phyloP scores from a whole-genome alignment of 2,888 invertebrate species.

The Callosobruchus maculatus region DNA sequence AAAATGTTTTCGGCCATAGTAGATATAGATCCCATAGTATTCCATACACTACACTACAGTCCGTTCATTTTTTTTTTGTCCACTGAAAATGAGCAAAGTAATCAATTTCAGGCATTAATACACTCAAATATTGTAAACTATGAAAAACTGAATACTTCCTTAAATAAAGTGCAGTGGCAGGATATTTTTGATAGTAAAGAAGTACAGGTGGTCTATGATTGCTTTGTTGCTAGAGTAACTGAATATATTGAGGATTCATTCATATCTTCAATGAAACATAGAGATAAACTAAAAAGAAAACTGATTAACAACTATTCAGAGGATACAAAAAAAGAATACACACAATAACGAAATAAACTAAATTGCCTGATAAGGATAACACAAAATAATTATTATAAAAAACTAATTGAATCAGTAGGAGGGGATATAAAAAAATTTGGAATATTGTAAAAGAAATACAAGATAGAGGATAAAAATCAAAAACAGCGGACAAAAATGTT shows the following conservation, averaged over 20 bases:
- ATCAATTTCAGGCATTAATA: too few relatives aligned
- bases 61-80: too few relatives aligned
- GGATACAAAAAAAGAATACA: constrained; percentile 5
- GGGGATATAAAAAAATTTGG: too few relatives aligned
- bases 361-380: constrained; percentile 5
- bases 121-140: not conserved
- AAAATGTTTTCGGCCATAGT: too few relatives aligned
- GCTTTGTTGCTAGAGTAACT: constrained; percentile 3
- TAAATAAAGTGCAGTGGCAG: constrained; percentile 4
- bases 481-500: too few relatives aligned
- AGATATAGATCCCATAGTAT: too few relatives aligned
- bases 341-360: constrained; percentile 2
- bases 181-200: not conserved
- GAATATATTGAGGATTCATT: not conserved
- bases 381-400: too few relatives aligned
- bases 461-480: too few relatives aligned
- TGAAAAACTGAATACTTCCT: constrained; percentile 3
- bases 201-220: constrained; percentile 3
- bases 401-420: too few relatives aligned
- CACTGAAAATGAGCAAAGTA: too few relatives aligned
- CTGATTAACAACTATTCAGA: not conserved
- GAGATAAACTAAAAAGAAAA: constrained; percentile 5
- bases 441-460: too few relatives aligned
- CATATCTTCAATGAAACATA: constrained; percentile 4
- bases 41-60: too few relatives aligned